These are phyloP conservation scores for Sycophila sp. DNA, from an alignment of 1,140 invertebrate species.

Conservation along the genomic window DNA sequence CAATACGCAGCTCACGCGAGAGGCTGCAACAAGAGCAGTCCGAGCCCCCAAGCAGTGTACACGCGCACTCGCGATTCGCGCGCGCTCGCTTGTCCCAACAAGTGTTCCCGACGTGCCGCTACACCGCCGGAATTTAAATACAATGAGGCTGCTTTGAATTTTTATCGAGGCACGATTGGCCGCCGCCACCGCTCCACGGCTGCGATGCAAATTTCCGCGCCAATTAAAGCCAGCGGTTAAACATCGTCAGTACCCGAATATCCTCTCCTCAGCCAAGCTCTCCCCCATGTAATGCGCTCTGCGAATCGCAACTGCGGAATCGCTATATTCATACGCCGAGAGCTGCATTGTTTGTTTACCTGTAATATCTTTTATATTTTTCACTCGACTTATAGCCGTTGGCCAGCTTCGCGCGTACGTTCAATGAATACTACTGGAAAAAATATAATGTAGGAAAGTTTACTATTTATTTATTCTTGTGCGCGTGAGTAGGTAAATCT, in stretches of 20 bases:
- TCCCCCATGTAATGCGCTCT: neutral
- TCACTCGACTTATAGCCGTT: no score
- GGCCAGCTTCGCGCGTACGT: no score
- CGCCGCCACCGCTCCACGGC: slow-evolving; percentile 33
- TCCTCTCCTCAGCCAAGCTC: neutral
- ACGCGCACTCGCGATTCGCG: slow-evolving; percentile 38
- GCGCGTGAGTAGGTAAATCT: no score
- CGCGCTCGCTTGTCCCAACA: slow-evolving; percentile 53
- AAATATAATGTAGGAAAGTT: no score
- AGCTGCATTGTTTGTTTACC: neutral
- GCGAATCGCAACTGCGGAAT: neutral
- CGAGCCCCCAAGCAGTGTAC: slow-evolving; percentile 39
- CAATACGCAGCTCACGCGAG: slow-evolving; percentile 7
- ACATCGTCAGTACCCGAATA: slow-evolving; percentile 3
- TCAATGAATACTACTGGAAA: no score
- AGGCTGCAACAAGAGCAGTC: slow-evolving; percentile 36
- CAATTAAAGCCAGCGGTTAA: slow-evolving; percentile 58
- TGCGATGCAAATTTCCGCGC: slow-evolving; percentile 56
- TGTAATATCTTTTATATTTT: no score
- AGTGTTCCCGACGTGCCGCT: slow-evolving; percentile 51
- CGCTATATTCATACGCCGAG: neutral
- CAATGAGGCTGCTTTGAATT: slow-evolving; percentile 64
- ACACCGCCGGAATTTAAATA: slow-evolving; percentile 60
- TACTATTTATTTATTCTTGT: no score
- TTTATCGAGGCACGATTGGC: slow-evolving; percentile 58